Conservation (phyloP, 1,140 invertebrate species). For the Leptinotarsa undecemlineata region DNA sequence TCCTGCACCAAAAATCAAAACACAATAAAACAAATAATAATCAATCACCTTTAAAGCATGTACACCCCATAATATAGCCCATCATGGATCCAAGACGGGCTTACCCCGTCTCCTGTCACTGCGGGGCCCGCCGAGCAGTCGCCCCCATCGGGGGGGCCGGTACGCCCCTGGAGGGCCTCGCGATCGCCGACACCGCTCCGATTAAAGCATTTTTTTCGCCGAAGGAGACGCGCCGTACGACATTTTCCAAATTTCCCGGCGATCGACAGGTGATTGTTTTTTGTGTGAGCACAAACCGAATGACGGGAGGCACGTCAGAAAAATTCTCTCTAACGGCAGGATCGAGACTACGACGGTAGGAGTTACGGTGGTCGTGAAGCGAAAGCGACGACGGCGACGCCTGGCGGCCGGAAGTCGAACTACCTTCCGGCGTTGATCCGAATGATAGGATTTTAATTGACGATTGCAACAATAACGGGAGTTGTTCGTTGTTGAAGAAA, state of each 20-base stretch:
- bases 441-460: not conserved
- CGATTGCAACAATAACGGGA: too few relatives aligned
- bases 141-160: constrained; percentile 44
- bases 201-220: not conserved
- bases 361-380: not conserved
- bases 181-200: constrained; percentile 17
- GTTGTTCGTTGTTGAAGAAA: too few relatives aligned
- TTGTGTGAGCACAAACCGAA: constrained; percentile 16
- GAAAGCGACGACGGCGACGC: constrained; percentile 25
- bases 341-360: constrained; percentile 16
- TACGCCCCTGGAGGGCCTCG: constrained; percentile 43
- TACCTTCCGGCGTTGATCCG: constrained; percentile 4
- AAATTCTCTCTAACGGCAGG: constrained; percentile 10
- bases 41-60: constrained; percentile 78
- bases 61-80: constrained; percentile 88
- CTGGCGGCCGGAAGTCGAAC: constrained; percentile 27
- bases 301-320: not conserved
- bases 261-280: constrained; percentile 22
- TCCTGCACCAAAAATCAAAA: not conserved
- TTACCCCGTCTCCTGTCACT: constrained; percentile 53
- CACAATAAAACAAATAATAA: not conserved
- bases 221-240: not conserved
- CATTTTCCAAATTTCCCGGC: constrained; percentile 7
- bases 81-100: constrained; percentile 67
- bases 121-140: constrained; percentile 55